Conservation (phyloP, 2,113 vertebrate genomes). For the Periophthalmodon schlosseri region DNA sequence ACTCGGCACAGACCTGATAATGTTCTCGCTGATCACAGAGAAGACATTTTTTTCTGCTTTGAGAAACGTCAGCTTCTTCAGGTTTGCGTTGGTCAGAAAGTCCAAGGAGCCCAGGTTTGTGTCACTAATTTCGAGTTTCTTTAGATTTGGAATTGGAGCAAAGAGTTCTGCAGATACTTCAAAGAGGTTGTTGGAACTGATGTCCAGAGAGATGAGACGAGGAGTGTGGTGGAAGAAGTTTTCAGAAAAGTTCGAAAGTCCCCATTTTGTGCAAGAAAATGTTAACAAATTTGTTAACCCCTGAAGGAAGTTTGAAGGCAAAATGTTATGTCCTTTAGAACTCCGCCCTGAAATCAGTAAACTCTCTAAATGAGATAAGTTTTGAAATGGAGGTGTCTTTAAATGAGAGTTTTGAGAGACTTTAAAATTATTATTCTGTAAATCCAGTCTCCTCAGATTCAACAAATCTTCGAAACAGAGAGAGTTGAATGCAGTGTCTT, state of each 20-base stretch:
- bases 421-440: conserved; percentile 66
- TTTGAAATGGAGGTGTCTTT: conserved; percentile 53
- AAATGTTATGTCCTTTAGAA: not conserved
- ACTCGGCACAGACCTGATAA: conserved; percentile 53
- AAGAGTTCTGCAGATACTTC: conserved; percentile 58
- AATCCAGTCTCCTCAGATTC: conserved; percentile 56
- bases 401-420: rapidly evolving
- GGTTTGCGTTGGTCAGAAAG: conserved; percentile 59
- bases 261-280: conserved; percentile 53
- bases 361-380: conserved; percentile 53
- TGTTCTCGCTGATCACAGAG: conserved; percentile 37
- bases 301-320: conserved; percentile 70
- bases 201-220: conserved; percentile 58
- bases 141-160: conserved; percentile 51
- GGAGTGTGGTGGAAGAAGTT: conserved; percentile 65
- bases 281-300: conserved; percentile 68
- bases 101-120: conserved; percentile 64
- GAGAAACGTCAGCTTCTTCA: conserved; percentile 61
- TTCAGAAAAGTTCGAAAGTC: conserved; percentile 40
- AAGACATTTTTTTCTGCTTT: conserved; percentile 59
- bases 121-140: conserved; percentile 60
- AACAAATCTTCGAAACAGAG: conserved; percentile 52
- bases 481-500: rapidly evolving
- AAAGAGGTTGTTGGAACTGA: conserved; percentile 66
- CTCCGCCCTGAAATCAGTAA: conserved; percentile 57